phyloP scores from a whole-genome alignment of 2,797 vertebrate genomes.

The Pseudocheirus occidentalis region DNA sequence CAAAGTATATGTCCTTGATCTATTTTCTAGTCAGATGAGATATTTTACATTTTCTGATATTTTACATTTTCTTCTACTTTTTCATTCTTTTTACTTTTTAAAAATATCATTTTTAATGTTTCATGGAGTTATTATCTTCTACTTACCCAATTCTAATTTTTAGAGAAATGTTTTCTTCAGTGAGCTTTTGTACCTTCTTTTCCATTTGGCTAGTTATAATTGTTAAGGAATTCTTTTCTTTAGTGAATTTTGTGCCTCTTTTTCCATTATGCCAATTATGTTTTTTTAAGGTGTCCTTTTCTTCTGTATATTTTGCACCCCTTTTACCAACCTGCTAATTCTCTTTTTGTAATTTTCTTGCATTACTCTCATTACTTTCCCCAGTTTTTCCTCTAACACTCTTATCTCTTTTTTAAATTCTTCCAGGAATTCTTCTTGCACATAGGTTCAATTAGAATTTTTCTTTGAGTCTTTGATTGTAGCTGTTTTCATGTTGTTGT shows the following conservation, averaged over 20 bases:
- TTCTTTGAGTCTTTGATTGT: background rate
- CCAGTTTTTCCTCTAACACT: background rate
- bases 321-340: background rate
- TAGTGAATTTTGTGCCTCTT: background rate
- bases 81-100: too few species aligned
- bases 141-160: too few species aligned
- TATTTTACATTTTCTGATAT: too few species aligned
- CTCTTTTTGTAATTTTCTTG: background rate
- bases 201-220: background rate
- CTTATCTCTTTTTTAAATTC: background rate
- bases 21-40: too few species aligned
- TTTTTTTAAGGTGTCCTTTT: background rate
- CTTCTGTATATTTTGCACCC: background rate
- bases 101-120: too few species aligned
- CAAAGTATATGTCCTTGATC: too few species aligned
- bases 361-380: background rate
- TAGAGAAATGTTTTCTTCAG: too few species aligned
- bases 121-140: too few species aligned
- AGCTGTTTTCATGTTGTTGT: background rate
- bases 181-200: background rate
- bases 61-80: too few species aligned
- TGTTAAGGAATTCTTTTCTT: background rate
- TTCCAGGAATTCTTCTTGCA: background rate
- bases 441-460: background rate
- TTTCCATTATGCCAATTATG: background rate